Conservation (phyloP, 2,888 invertebrate species). For the Escarpia spicata region DNA sequence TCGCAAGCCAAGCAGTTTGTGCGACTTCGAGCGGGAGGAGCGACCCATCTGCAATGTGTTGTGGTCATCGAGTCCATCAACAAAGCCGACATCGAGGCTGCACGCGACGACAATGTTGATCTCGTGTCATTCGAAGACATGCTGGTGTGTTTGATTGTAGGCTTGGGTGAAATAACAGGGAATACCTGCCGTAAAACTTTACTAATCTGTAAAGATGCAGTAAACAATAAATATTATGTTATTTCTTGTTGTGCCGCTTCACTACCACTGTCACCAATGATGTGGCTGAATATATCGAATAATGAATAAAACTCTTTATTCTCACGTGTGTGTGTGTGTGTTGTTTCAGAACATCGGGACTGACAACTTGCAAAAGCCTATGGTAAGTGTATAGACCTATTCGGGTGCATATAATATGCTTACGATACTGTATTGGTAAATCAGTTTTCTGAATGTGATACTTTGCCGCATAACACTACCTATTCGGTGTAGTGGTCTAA, state of each 20-base stretch:
- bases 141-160: constrained; percentile 70
- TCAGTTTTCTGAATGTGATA: too few relatives aligned
- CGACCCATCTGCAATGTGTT: constrained; percentile 79
- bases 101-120: constrained; percentile 79
- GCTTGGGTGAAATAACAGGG: not conserved
- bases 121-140: constrained; percentile 84
- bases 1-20: constrained; percentile 83
- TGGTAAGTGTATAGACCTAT: not conserved
- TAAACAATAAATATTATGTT: not conserved
- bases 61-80: constrained; percentile 78
- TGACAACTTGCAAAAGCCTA: not conserved
- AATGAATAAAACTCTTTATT: not conserved
- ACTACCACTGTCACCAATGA: not conserved
- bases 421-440: too few relatives aligned
- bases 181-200: not conserved
- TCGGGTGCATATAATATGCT: not conserved
- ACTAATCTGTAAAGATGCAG: not conserved
- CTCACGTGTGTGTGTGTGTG: not conserved
- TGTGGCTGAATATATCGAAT: constrained; percentile 35
- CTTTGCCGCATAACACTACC: too few relatives aligned
- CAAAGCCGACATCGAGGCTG: not conserved
- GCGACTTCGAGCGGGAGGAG: not conserved
- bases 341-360: not conserved
- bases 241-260: not conserved
- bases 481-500: too few relatives aligned